Percentiles rank a stretch among this genome's conserved stretches.
phyloP scores from a whole-genome alignment of 2,113 vertebrate species.

The Galemys pyrenaicus region DNA sequence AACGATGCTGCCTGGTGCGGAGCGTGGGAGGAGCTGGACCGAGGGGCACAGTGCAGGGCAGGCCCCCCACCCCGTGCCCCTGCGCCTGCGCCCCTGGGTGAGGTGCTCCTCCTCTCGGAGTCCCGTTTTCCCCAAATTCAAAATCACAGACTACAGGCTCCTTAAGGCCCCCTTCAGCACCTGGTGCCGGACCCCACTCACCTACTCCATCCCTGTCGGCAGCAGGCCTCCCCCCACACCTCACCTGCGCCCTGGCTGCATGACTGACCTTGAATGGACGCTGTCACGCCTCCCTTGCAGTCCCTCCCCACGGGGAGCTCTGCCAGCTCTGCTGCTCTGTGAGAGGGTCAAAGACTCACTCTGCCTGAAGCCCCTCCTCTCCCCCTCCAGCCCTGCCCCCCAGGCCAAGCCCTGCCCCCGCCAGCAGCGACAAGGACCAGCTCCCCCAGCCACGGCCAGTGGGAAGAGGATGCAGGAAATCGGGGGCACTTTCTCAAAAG shows the following conservation, averaged over 20 bases:
- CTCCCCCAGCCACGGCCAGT: not conserved
- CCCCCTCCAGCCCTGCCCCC: not conserved
- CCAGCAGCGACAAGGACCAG: not conserved
- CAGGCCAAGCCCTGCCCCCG: not conserved
- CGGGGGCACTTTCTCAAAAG: not conserved
- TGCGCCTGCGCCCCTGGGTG: rapidly evolving
- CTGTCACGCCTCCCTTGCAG: rapidly evolving
- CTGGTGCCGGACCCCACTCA: not conserved
- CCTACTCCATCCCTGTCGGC: not conserved
- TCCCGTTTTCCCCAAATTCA: not conserved
- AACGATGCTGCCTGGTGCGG: not conserved
- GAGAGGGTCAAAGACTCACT: not conserved
- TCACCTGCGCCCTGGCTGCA: not conserved
- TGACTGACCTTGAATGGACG: not conserved
- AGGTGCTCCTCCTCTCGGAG: not conserved
- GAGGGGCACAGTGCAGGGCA: not conserved
- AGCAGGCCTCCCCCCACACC: not conserved
- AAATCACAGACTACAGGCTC: not conserved
- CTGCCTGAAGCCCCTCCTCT: not conserved
- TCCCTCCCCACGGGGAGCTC: not conserved
- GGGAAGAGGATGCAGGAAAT: not conserved
- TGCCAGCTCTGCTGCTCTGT: rapidly evolving
- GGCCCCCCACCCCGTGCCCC: rapidly evolving
- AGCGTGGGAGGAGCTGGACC: rapidly evolving
- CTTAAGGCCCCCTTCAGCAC: rapidly evolving